Evolutionary conservation across 2,888 invertebrate species (phyloP), one percentile per base, ranked within the genome.

Genomic region (Drosophila monieri): DNA sequence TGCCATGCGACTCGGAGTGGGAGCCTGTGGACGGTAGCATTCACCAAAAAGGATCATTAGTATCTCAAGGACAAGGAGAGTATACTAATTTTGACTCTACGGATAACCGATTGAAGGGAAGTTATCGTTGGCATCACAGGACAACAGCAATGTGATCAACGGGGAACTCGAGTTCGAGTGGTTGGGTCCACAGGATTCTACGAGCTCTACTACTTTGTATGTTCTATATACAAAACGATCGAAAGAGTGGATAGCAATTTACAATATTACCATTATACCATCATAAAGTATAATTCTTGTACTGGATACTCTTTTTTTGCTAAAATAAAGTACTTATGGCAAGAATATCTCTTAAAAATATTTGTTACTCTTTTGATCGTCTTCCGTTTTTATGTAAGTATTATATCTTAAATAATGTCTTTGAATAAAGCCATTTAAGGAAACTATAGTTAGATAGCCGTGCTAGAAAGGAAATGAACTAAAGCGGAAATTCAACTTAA

Each of bases 1-100:
- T 94, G 70, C 96, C 96, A 69, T 95, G 95, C 69, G 96, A 94
- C 93, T 80, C 85, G 53, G 78, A 64, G 43, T 68, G 78, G 15
- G 79, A 85, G 47, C 86, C 80, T 69, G 54, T 30, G 57, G 35
- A 51, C 12, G 39, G 39, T 15, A 8, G 35, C 21, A 6, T 53
- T 35, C 6, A 6, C n/a, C 35, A 58, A 37, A 32, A 14, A 3
- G 10, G 0, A 25, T 27, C 30, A 46, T 64, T 9, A 64, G 46
- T 54, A 21, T 46, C 18, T 32, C n/a, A 5, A 1, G 21, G 35
- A 23, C n/a, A 10, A 2, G 21, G 8, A 25, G n/a, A 8, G 10
- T 6, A 6, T 14, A 14, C 14, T 6, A 10, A 23, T 8, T 47
- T 55, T 48, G 41, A 14, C 44, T 30, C 67, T 67, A 67, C 60